These are phyloP conservation scores for Tiliacea aurago DNA, from an alignment of 2,888 invertebrate species.

Conservation along the genomic window DNA sequence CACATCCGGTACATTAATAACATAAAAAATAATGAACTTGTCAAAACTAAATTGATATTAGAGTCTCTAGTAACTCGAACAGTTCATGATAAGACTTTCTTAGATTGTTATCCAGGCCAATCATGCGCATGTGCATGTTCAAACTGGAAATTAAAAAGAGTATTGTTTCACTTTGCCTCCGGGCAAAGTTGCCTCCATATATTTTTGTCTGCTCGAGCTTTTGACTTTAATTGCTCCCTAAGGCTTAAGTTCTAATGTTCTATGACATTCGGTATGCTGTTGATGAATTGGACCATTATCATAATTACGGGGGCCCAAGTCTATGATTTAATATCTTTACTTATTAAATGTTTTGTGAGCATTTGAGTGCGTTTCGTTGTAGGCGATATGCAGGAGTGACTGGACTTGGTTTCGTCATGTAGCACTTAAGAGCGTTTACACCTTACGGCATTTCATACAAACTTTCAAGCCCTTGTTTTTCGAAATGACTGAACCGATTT, in stretches of 20 bases:
- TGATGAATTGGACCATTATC: conserved; percentile 79
- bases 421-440: too few relatives aligned
- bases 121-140: conserved; percentile 53
- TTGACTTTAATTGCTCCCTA: conserved; percentile 81
- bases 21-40: conserved; percentile 64
- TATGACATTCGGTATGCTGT: conserved; percentile 72
- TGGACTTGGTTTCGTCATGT: conserved; percentile 1
- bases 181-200: conserved; percentile 61
- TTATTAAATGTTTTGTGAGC: conserved; percentile 26
- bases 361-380: conserved; percentile 2
- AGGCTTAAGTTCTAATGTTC: conserved; percentile 73
- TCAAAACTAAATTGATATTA: conserved; percentile 63
- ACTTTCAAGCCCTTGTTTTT: too few relatives aligned
- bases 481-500: too few relatives aligned
- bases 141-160: conserved; percentile 51
- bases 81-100: conserved; percentile 49
- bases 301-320: conserved; percentile 65
- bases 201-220: conserved; percentile 75
- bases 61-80: conserved; percentile 23
- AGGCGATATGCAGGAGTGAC: not conserved
- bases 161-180: conserved; percentile 54
- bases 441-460: too few relatives aligned
- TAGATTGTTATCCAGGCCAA: conserved; percentile 54
- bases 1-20: conserved; percentile 56
- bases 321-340: conserved; percentile 50